Evolutionary conservation across 2,888 invertebrate species (phyloP).

Genomic region (Drosophila mercatorum): DNA sequence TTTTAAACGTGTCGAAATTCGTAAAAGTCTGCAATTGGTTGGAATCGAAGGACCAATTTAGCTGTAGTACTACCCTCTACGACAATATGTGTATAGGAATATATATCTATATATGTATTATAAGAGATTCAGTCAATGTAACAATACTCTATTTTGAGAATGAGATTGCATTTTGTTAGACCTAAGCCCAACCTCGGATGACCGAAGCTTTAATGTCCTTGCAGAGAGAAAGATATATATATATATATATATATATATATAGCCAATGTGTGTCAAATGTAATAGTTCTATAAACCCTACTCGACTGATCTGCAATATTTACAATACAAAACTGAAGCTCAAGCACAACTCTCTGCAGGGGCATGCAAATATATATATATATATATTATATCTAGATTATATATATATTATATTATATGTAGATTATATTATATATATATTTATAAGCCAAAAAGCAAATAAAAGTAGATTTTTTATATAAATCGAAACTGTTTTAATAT

Average conservation of each 20-base stretch:
- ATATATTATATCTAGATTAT: no score
- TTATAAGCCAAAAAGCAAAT: neutral
- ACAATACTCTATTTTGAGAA: neutral
- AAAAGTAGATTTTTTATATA: constrained; percentile 15
- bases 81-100: constrained; percentile 15
- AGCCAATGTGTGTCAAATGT: constrained; percentile 1
- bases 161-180: constrained; percentile 1
- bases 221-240: neutral
- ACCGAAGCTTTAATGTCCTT: neutral
- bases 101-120: constrained; percentile 8
- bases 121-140: constrained; percentile 10
- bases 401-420: neutral
- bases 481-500: neutral
- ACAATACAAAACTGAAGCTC: neutral
- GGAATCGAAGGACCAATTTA: constrained; percentile 22
- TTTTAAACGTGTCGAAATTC: neutral
- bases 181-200: neutral
- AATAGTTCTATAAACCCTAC: neutral
- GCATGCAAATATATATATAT: neutral
- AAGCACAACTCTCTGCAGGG: neutral
- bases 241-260: neutral
- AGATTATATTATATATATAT: neutral
- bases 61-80: constrained; percentile 20
- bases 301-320: neutral
- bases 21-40: constrained; percentile 32